Percentiles rank a stretch among this genome's conserved stretches.
Evolutionary conservation across 2,113 vertebrate species (phyloP).

Genomic region (Symphodus melops): DNA sequence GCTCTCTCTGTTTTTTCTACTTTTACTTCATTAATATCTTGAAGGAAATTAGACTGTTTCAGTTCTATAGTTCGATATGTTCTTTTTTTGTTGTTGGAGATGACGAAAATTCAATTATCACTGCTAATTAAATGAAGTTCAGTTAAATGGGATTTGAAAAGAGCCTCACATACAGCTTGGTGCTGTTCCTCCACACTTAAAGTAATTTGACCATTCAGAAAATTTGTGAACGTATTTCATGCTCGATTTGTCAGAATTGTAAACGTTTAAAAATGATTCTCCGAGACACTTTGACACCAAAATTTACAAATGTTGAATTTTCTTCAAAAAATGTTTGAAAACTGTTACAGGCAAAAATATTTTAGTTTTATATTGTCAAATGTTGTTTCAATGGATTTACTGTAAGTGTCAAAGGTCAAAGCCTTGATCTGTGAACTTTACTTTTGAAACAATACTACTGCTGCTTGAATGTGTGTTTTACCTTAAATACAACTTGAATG

Average conservation of each 20-base stretch:
- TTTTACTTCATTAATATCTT: too few species aligned
- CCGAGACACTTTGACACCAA: neutral
- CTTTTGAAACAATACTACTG: too few species aligned
- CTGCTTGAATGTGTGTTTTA: too few species aligned
- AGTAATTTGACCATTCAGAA: slow-evolving; percentile 2
- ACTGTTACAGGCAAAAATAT: neutral
- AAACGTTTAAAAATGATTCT: neutral
- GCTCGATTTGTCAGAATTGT: neutral
- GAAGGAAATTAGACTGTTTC: neutral
- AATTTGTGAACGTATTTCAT: neutral
- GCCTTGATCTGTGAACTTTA: too few species aligned
- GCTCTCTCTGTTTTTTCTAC: neutral
- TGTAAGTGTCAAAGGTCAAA: too few species aligned
- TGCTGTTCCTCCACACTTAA: slow-evolving; percentile 1
- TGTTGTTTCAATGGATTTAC: too few species aligned
- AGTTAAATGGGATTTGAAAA: slow-evolving; percentile 26
- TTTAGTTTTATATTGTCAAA: too few species aligned
- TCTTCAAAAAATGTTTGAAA: neutral
- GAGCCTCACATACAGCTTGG: neutral
- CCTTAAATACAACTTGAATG: too few species aligned
- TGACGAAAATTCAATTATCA: slow-evolving; percentile 45
- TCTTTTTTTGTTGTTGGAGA: slow-evolving; percentile 18
- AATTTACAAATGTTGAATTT: neutral
- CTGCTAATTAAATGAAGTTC: slow-evolving; percentile 41
- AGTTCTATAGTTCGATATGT: neutral